Evolutionary conservation across 53 echinoderm and acorn worm genomes (phyloP).

Genomic region (Apostichopus leukothele): DNA sequence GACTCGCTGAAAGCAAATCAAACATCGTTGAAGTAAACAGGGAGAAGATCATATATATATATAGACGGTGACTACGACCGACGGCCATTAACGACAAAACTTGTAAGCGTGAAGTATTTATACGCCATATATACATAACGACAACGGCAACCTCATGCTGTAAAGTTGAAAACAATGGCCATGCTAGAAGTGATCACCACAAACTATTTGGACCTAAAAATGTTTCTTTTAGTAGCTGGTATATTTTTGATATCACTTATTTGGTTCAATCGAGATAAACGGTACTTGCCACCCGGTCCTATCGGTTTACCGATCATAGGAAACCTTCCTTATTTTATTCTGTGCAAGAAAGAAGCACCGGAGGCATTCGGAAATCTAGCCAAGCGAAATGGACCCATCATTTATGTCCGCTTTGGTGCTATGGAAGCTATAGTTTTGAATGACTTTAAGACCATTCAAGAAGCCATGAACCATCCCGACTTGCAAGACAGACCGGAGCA

Average conservation of each 20-base stretch:
- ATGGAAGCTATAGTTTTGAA: conserved; percentile 22
- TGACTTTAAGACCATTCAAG: neutral
- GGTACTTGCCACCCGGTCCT: conserved; percentile 3
- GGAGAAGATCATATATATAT: no score
- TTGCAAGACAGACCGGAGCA: conserved; percentile 21
- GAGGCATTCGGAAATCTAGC: conserved; percentile 24
- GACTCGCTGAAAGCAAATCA: no score
- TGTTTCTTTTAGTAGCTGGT: neutral
- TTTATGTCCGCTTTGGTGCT: conserved; percentile 33
- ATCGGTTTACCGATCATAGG: conserved; percentile 23
- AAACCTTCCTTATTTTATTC: conserved; percentile 24
- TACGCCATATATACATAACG: no score
- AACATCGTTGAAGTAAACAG: no score
- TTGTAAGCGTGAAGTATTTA: no score
- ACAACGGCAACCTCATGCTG: no score
- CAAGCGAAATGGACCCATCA: neutral
- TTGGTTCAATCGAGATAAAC: neutral
- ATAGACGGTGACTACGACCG: no score
- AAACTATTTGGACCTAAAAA: neutral
- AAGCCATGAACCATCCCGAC: conserved; percentile 36
- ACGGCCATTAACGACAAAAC: no score
- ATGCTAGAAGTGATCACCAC: no score
- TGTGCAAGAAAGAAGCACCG: conserved; percentile 33
- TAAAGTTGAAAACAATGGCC: no score
- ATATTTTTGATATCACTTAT: neutral